Conservation (phyloP, 2,113 vertebrate species). For the Diphyllodes magnificus region DNA sequence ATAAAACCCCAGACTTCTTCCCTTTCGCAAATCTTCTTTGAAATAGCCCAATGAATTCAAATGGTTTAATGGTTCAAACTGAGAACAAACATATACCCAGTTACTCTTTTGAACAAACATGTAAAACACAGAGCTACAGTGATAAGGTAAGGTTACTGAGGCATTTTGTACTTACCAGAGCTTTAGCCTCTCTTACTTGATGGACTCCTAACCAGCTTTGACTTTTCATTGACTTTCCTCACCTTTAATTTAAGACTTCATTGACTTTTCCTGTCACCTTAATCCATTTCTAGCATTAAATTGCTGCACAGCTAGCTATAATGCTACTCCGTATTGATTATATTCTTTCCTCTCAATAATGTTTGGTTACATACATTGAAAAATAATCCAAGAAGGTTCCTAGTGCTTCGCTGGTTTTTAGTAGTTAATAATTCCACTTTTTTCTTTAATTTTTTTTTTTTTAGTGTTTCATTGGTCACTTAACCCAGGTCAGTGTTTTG, state of each 20-base stretch:
- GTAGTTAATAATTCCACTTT: not conserved
- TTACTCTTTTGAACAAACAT: not conserved
- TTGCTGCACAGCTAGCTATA: constrained; percentile 25
- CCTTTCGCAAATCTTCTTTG: not conserved
- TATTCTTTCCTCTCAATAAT: constrained; percentile 41
- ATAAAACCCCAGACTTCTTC: not conserved
- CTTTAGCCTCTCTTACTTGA: not conserved
- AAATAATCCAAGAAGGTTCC: constrained; percentile 11
- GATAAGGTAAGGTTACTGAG: not conserved
- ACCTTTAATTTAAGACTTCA: constrained; percentile 54
- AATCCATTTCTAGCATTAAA: constrained; percentile 47
- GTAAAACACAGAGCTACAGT: not conserved
- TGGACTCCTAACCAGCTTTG: constrained; percentile 14
- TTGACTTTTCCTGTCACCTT: constrained; percentile 54
- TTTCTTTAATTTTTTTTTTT: not conserved
- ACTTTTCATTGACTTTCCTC: constrained; percentile 52
- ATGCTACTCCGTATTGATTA: constrained; percentile 23
- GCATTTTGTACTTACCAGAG: not conserved
- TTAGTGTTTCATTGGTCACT: not conserved
- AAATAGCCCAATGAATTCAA: not conserved
- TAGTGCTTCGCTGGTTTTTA: not conserved
- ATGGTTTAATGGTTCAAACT: not conserved
- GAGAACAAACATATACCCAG: not conserved
- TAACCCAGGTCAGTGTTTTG: not conserved
- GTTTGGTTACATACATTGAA: constrained; percentile 40